Evolutionary conservation across 2,888 invertebrate species (phyloP).

Genomic region (Epinotia bilunana): DNA sequence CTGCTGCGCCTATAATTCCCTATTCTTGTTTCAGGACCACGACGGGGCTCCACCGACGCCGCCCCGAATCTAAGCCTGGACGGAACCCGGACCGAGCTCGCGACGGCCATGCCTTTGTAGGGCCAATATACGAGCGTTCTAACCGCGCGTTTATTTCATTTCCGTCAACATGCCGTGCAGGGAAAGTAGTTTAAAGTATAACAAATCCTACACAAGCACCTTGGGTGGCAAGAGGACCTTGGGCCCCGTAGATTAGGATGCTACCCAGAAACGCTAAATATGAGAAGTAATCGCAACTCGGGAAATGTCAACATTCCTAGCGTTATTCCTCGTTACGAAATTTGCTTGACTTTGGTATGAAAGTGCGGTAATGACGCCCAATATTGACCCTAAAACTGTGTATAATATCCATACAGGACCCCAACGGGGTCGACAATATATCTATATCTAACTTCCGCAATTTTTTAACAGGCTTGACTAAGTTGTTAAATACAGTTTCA

Average conservation of each 20-base stretch:
- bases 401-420: slow-evolving; percentile 5
- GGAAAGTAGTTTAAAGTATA: slow-evolving; percentile 1
- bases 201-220: background rate
- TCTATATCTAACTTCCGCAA: background rate
- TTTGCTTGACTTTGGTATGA: background rate
- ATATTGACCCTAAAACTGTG: slow-evolving; percentile 13
- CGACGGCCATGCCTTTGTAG: slow-evolving; percentile 5
- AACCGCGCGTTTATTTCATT: slow-evolving; percentile 10
- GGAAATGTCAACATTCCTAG: background rate
- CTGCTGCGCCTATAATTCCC: background rate
- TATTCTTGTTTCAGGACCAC: slow-evolving; percentile 65
- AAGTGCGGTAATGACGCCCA: slow-evolving; percentile 9
- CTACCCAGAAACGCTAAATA: background rate
- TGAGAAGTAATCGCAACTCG: background rate
- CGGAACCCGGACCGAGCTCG: slow-evolving; percentile 15
- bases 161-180: slow-evolving; percentile 2
- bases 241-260: background rate
- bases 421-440: slow-evolving; percentile 4
- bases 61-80: slow-evolving; percentile 70
- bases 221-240: background rate
- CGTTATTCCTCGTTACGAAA: background rate
- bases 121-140: slow-evolving; percentile 14
- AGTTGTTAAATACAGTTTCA: slow-evolving; percentile 34
- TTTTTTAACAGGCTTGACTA: slow-evolving; percentile 7
- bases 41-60: slow-evolving; percentile 80